Conservation (phyloP, 2,888 invertebrate species). For the Aleiodes testaceus region DNA sequence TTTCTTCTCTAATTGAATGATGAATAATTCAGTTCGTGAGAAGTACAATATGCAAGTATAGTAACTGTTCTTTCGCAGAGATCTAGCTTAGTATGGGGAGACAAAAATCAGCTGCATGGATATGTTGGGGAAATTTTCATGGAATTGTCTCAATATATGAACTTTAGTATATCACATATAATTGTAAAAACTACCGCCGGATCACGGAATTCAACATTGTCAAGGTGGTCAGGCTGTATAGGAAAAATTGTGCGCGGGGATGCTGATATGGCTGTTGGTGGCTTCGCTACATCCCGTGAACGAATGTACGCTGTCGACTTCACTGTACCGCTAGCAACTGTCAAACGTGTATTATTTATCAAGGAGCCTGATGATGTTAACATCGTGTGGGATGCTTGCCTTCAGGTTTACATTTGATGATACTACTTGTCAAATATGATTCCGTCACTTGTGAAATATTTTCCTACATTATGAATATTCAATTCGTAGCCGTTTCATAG, state of each 20-base stretch:
- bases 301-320: constrained; percentile 60
- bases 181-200: constrained; percentile 52
- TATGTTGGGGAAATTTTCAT: constrained; percentile 56
- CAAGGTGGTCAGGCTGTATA: constrained; percentile 60
- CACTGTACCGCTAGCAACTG: constrained; percentile 57
- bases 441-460: too few relatives aligned
- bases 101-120: constrained; percentile 51
- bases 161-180: constrained; percentile 55
- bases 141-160: constrained; percentile 57
- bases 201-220: constrained; percentile 45
- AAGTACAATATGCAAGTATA: too few relatives aligned
- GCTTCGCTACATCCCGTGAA: constrained; percentile 56
- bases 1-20: too few relatives aligned
- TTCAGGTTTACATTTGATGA: too few relatives aligned
- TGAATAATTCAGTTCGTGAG: background rate
- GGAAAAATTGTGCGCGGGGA: constrained; percentile 50
- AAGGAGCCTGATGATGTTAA: too few relatives aligned
- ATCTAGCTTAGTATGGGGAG: constrained; percentile 35
- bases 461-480: background rate
- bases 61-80: background rate
- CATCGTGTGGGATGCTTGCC: constrained; percentile 62
- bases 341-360: too few relatives aligned
- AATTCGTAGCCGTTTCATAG: constrained; percentile 40
- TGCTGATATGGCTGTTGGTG: constrained; percentile 60
- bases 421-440: too few relatives aligned